Evolutionary conservation across 2,113 vertebrate species (phyloP).

Genomic region (Malurus melanocephalus): DNA sequence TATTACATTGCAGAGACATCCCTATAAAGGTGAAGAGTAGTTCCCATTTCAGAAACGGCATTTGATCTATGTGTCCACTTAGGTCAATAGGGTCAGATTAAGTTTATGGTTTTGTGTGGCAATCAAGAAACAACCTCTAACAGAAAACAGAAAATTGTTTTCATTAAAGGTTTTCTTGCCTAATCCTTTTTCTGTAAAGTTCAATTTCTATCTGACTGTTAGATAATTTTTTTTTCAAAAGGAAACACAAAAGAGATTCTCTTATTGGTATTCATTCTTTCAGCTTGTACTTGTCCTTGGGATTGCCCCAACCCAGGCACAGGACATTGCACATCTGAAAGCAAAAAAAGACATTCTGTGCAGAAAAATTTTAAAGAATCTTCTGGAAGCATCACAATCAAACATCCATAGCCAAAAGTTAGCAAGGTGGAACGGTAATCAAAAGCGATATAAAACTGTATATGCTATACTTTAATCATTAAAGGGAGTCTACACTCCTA

Average conservation of each 20-base stretch:
- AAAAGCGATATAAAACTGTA: neutral
- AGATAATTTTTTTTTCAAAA: neutral
- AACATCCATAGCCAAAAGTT: neutral
- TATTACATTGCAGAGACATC: neutral
- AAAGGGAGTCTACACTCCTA: neutral
- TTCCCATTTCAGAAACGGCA: neutral
- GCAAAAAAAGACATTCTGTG: no score
- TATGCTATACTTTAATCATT: neutral
- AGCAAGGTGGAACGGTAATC: neutral
- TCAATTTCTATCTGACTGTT: neutral
- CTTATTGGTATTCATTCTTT: neutral
- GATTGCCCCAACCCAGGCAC: neutral
- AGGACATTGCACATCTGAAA: neutral
- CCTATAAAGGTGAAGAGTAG: neutral
- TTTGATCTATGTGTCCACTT: neutral
- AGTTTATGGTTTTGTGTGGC: neutral
- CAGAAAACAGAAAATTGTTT: neutral
- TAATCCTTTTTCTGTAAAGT: neutral
- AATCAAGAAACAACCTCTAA: neutral
- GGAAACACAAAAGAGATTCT: neutral
- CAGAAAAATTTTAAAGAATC: neutral
- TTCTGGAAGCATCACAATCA: neutral
- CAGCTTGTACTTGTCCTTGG: neutral
- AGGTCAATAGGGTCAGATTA: neutral
- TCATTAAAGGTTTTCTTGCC: neutral